Evolutionary conservation across 23 tunicate species (phyloP), one percentile per base, ranked within the genome.

Genomic region (Halocynthia aurantium): DNA sequence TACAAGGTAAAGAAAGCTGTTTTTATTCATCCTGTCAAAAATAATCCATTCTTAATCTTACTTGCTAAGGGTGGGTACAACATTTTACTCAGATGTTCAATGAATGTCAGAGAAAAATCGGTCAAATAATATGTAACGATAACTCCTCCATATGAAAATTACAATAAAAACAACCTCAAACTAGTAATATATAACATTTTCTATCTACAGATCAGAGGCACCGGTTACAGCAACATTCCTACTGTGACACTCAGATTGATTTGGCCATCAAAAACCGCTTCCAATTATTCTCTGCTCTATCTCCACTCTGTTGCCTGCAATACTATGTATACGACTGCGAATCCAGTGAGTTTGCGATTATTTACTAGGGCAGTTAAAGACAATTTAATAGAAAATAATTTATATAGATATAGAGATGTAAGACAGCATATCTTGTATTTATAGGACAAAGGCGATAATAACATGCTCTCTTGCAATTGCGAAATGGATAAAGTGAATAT

Each of bases 161-260:
- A 31, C 4, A 31, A 31, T 31, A 31, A 31, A 31, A 31, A 31
- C 44, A 31, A 31, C 44, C 44, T 31, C 44, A 31, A 31, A 31
- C 44, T 31, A 31, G 1, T 31, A 8, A 77, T 15, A 19, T 8
- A 15, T 62, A 60, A 44, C 51, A 18, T 73, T 49, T 6, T 70
- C 17, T 71, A 61, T 31, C 55, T 70, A 9, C 54, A 89, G 96
- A 62, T 89, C n/a, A 74, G 44, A 50, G 96, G 96, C 13, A 52
- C 9, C 9, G 97, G 97, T 15, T 76, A 81, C 62, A 70, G 85
- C 6, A 84, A 69, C 57, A 81, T 91, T 18, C 97, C 97, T 18
- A 13, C 6, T 5, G 87, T 84, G 6, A 69, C 86, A 15, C 8
- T 81, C 52, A 62, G 77, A 8, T 17, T 84, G 31, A 15, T 40